These are phyloP conservation scores for Myxocyprinus asiaticus DNA, from an alignment of 2,113 vertebrate genomes.

Conservation along the genomic window DNA sequence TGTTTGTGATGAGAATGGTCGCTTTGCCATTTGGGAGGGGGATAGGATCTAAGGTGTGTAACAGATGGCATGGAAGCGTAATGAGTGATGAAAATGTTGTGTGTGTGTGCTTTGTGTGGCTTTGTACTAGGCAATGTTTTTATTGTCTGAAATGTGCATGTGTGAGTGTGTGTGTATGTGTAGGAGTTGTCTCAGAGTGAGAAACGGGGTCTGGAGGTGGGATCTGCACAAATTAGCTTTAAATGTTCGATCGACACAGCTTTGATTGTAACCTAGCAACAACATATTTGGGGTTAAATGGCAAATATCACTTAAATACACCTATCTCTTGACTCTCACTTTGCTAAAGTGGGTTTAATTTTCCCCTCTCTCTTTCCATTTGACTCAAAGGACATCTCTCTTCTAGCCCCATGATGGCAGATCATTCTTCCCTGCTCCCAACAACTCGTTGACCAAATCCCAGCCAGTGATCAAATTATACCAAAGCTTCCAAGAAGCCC, in stretches of 20 bases:
- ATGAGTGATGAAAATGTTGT: slow-evolving; percentile 45
- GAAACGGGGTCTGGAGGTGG: slow-evolving; percentile 15
- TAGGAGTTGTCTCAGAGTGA: neutral
- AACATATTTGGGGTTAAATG: slow-evolving; percentile 47
- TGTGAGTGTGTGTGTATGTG: slow-evolving; percentile 14
- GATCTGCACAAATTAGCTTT: slow-evolving; percentile 38
- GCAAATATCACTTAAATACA: slow-evolving; percentile 40
- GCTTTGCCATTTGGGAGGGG: slow-evolving; percentile 41
- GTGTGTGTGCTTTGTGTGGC: slow-evolving; percentile 32
- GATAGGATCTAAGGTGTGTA: slow-evolving; percentile 53
- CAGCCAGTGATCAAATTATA: too few relatives aligned
- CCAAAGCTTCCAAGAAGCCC: too few relatives aligned
- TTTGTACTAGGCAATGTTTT: slow-evolving; percentile 12
- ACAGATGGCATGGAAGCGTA: slow-evolving; percentile 62
- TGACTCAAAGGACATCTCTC: too few relatives aligned
- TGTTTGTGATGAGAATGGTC: slow-evolving; percentile 49
- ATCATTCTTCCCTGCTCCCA: too few relatives aligned
- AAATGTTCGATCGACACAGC: slow-evolving; percentile 25
- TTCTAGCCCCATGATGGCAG: too few relatives aligned
- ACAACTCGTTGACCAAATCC: too few relatives aligned
- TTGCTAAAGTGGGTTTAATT: slow-evolving; percentile 22
- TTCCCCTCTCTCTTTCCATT: slow-evolving; percentile 19
- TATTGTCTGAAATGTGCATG: slow-evolving; percentile 27
- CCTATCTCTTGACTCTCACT: slow-evolving; percentile 4
- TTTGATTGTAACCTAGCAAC: slow-evolving; percentile 56